Base-by-base conservation (phyloP, 2,888 invertebrate genomes). In the Exephanes ischioxanthus region DNA sequence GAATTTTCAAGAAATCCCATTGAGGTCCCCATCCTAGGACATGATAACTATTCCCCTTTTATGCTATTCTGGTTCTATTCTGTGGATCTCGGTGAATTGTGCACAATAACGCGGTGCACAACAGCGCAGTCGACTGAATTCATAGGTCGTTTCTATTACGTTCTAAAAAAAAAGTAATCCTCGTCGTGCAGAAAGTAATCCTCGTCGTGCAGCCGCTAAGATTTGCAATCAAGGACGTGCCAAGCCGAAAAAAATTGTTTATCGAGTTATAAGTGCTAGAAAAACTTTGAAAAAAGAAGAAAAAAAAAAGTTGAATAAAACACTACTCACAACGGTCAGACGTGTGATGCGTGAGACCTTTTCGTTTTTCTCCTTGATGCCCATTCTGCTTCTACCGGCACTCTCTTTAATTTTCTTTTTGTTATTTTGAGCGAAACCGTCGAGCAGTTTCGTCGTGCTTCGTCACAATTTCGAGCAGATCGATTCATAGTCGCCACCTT, bases 321-420 rank as follows among this genome's bases (percentile, higher is more conserved):
- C 71, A 30, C 71, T 90, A 92, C 92, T 92, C 90, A 92, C 92
- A 78, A 92, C 90, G 85, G 76, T 89, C 63, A 92, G 87, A 76
- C 91, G 91, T 73, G 83, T 88, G 61, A 90, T 90, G 90, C 92
- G 91, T 90, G 90, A 91, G 88, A 76, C 73, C 77, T 88, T 90
- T 83, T 70, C 84, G 75, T 87, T 67, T 71, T 87, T 80, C 83
- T 77, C 82, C 2, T 14, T 77, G 77, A 80, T 45, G 26, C 2
- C 51, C 45, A 37, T 75, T 72, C 70, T 37, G n/a, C 16, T 63
- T 33, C 51, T 66, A 45, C 19, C 58, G 61, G 53, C 19, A 11
- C 16, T 33, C 16, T 63, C 30, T 2, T 73, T 53, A 48, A 22
- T 71, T 70, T 61, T 76, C 2, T 30, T 9, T 71, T 19, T 9